Percentiles rank a stretch among this genome's conserved stretches.
Conservation (phyloP, 35 echinoderm and acorn worm species). For the Stichopus chloronotus region DNA sequence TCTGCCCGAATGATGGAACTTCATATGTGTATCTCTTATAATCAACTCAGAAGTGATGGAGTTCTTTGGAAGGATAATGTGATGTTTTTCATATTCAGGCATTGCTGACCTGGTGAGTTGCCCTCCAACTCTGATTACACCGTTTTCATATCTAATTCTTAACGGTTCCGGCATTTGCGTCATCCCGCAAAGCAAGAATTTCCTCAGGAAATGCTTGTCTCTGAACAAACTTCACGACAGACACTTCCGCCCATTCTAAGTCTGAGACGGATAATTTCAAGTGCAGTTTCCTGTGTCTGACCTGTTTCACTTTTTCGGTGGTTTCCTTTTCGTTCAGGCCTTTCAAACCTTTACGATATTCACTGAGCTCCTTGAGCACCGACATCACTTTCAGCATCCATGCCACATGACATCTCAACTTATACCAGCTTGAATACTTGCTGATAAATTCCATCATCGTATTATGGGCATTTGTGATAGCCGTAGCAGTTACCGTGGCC, state of each 20-base stretch:
- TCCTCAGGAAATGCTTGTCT: constrained; percentile 30
- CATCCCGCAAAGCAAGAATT: constrained; percentile 32
- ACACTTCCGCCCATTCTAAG: constrained; percentile 23
- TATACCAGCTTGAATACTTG: constrained; percentile 47
- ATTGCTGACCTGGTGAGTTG: constrained; percentile 57
- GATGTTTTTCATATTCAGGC: constrained; percentile 68
- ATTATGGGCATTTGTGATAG: neutral
- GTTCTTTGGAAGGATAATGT: constrained; percentile 56
- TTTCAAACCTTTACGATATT: constrained; percentile 14
- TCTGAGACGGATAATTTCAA: constrained; percentile 30
- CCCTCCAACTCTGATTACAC: constrained; percentile 60
- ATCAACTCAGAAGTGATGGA: constrained; percentile 60
- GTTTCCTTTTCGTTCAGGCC: constrained; percentile 3
- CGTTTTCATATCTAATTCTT: constrained; percentile 47
- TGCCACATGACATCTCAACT: constrained; percentile 30
- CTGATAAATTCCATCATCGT: neutral
- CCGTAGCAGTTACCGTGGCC: neutral
- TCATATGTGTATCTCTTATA: constrained; percentile 58
- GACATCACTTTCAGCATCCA: constrained; percentile 44
- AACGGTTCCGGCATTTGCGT: neutral
- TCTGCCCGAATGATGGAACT: constrained; percentile 45
- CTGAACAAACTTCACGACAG: constrained; percentile 24
- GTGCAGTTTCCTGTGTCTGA: neutral
- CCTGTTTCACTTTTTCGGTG: neutral
- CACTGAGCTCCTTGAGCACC: constrained; percentile 32